Conservation (phyloP, 2,888 invertebrate species). For the Tenthredo mesomela region DNA sequence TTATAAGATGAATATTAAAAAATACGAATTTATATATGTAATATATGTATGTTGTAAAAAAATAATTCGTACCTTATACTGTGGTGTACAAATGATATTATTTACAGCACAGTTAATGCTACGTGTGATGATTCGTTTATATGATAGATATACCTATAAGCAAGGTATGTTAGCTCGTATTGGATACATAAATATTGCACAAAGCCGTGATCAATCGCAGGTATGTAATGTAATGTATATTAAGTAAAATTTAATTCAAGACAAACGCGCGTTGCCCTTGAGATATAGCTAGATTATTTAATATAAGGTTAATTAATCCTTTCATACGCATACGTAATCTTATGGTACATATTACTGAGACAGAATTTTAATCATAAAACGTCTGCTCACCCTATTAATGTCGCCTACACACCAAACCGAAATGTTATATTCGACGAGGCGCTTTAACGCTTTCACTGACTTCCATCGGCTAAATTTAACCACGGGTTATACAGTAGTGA, state of each 20-base stretch:
- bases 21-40: not conserved
- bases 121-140: conserved; percentile 4
- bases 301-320: not conserved
- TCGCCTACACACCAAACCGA: conserved; percentile 5
- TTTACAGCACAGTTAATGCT: conserved; percentile 42
- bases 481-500: not conserved
- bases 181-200: conserved; percentile 44
- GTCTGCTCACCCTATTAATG: conserved; percentile 37
- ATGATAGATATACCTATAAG: not conserved
- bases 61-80: conserved; percentile 20
- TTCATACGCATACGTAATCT: not conserved
- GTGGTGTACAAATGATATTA: conserved; percentile 35
- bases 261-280: conserved; percentile 41
- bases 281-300: not conserved
- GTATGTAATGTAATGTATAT: not conserved
- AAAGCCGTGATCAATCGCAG: conserved; percentile 38
- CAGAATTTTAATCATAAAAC: conserved; percentile 4
- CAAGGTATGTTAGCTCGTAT: not conserved
- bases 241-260: not conserved
- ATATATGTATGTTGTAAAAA: not conserved
- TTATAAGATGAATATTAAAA: not conserved
- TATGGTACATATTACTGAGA: not conserved
- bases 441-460: conserved; percentile 30
- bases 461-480: conserved; percentile 38
- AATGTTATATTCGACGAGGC: conserved; percentile 4